Conservation (phyloP, 2,888 invertebrate genomes). For the Synergus itoensis region DNA sequence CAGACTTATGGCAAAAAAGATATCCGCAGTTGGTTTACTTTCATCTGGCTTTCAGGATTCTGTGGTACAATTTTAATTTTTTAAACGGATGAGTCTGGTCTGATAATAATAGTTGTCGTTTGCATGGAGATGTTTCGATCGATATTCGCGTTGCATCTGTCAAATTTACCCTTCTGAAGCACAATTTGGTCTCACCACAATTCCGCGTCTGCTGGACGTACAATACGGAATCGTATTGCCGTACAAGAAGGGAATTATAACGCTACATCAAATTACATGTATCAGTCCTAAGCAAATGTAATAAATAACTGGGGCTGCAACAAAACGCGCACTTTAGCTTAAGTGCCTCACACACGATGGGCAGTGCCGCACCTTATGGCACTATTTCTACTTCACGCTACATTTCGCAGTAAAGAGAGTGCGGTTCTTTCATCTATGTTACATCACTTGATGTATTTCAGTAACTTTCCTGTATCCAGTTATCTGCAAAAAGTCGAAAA, state of each 20-base stretch:
- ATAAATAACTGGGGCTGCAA: conserved; percentile 30
- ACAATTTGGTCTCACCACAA: conserved; percentile 47
- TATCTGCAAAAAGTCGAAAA: neutral
- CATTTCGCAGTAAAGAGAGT: conserved; percentile 1
- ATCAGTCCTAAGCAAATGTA: conserved; percentile 41
- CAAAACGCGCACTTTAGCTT: conserved; percentile 31
- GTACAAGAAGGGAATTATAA: conserved; percentile 48
- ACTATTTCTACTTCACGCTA: conserved; percentile 4
- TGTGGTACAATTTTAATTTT: conserved; percentile 10
- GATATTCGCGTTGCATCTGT: conserved; percentile 67
- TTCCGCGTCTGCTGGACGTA: conserved; percentile 18
- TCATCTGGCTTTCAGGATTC: neutral
- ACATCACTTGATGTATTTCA: neutral
- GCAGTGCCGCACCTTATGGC: conserved; percentile 23
- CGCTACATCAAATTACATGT: conserved; percentile 50
- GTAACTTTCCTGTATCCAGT: neutral
- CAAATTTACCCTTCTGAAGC: conserved; percentile 68
- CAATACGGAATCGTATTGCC: conserved; percentile 56
- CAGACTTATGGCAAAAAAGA: conserved; percentile 7
- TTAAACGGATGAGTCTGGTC: conserved; percentile 38
- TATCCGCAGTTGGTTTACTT: neutral
- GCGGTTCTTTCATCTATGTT: conserved; percentile 6
- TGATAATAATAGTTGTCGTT: conserved; percentile 54
- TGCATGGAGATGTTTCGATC: conserved; percentile 58
- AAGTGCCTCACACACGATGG: conserved; percentile 28